Base-by-base conservation (phyloP, 2,113 vertebrate species). In the Rhinichthys klamathensis region DNA sequence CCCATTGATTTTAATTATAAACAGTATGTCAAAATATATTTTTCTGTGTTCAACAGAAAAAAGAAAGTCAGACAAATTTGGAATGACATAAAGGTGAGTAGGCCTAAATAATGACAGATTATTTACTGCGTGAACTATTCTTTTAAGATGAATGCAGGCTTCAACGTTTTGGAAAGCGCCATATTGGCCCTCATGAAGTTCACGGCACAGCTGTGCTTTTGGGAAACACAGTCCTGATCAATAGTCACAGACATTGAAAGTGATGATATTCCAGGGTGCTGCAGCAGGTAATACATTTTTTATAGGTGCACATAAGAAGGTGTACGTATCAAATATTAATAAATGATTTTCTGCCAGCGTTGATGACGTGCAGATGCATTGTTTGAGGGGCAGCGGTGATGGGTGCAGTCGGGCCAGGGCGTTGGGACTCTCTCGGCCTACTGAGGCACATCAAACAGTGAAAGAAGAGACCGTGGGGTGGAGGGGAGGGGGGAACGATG, bases 311-410 rank as follows among this genome's bases (percentile, higher is more conserved):
- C 49, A 85, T 46, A 80, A 60, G 54, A 51, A 78, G 60, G 46
- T 84, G 75, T 84, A 84, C 15, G 16, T 84, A 84, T 85, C 58
- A 85, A 76, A 78, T 85, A 85, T 85, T 78, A 44, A 85, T 72
- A 80, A 41, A 46, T 61, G 21, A 65, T 86, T 72, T 72, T 82
- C 78, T 81, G 67, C 69, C 44, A 21, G 15, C 69, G 74, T 65
- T 81, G 41, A 61, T 86, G 84, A 86, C 67, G 70, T 82, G 78
- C 21, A 41, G 69, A 82, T 73, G 84, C 30, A 82, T 86, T 75
- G 80, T 81, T 82, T 82, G 63, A 72, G 54, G 54, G 76, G 38
- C 44, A 30, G 38, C 38, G n/a, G 69, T 49, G 61, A 72, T 61
- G 38, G 76, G 51, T 85, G 77, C 69, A 80, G 63, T 32, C 54